Base-by-base conservation (phyloP, 2,888 invertebrate genomes). In the Enchytraeus crypticus region DNA sequence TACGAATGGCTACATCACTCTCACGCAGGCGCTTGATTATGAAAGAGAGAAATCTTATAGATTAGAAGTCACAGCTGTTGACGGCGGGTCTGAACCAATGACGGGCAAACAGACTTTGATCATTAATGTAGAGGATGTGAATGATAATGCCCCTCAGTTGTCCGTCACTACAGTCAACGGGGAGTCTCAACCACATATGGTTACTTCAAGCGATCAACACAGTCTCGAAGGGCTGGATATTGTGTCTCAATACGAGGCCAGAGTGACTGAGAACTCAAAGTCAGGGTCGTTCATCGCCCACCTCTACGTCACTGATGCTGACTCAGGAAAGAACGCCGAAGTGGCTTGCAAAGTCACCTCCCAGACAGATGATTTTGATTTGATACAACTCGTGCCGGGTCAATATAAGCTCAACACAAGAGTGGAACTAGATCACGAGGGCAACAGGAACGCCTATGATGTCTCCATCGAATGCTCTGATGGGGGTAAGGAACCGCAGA, bases 121-220 rank as follows among this genome's bases (percentile, higher is more conserved):
- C 11, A 46, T 62, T 2, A 46, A 53, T 33, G 64, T 66, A 14
- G 59, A 58, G 3, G 64, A 66, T 47, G 58, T 66, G 8, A 66
- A 66, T 30, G 66, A 66, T 46, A 64, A 66, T 45, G 23, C 59
- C 14, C 66, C 66, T 1, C 45, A 46, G 5, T 57, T 66, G 45
- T 60, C 51, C 5, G 54, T 66, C 21, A 64, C 60, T 30, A 62
- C 51, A 11, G 54, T 66, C 21, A 64, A 62, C 34, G 38, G 60
- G 18, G 45, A 45, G 2, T 27, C 45, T 5, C 38, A n/a, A n/a
- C n/a, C n/a, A n/a, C n/a, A n/a, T n/a, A n/a, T n/a, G n/a, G 23
- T 45, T 3, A 21, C 23, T 30, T 26, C 56, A 18, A 49, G 47
- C 47, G 21, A n/a, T 26, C n/a, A 18, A 38, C 38, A 38, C 38